Evolutionary conservation across 2,888 invertebrate species (phyloP).

Genomic region (Agrilus cyanescens): DNA sequence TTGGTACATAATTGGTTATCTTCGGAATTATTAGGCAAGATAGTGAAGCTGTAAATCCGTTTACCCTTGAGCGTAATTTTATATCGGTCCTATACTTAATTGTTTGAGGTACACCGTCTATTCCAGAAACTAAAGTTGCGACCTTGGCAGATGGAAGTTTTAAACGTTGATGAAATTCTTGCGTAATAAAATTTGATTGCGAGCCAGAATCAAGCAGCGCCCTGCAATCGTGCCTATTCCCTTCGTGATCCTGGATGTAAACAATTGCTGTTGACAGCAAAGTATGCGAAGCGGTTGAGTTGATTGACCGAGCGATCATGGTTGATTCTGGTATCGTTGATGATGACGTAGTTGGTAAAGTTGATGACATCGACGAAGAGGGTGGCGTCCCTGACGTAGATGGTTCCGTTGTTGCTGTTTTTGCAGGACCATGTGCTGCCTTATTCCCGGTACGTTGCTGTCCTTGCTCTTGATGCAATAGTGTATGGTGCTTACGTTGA

Average conservation of each 20-base stretch:
- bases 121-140: too few species aligned
- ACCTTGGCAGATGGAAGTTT: background rate
- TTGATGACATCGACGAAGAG: too few species aligned
- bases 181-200: constrained; percentile 1
- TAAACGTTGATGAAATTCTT: background rate
- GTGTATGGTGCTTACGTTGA: constrained; percentile 2
- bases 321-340: too few species aligned
- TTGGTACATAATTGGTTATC: constrained; percentile 2
- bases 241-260: background rate
- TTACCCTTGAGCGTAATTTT: background rate
- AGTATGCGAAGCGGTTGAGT: too few species aligned
- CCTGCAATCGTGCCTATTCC: background rate
- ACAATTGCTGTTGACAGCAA: constrained; percentile 4
- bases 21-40: constrained; percentile 2
- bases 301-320: too few species aligned
- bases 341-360: too few species aligned
- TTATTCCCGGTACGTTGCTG: background rate
- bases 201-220: constrained; percentile 6
- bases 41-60: background rate
- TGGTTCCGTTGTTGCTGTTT: background rate
- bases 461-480: background rate
- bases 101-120: too few species aligned
- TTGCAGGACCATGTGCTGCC: background rate
- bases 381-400: too few species aligned
- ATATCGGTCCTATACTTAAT: background rate